Conservation (phyloP, 2,888 invertebrate genomes). For the Scaptomyza reducta region DNA sequence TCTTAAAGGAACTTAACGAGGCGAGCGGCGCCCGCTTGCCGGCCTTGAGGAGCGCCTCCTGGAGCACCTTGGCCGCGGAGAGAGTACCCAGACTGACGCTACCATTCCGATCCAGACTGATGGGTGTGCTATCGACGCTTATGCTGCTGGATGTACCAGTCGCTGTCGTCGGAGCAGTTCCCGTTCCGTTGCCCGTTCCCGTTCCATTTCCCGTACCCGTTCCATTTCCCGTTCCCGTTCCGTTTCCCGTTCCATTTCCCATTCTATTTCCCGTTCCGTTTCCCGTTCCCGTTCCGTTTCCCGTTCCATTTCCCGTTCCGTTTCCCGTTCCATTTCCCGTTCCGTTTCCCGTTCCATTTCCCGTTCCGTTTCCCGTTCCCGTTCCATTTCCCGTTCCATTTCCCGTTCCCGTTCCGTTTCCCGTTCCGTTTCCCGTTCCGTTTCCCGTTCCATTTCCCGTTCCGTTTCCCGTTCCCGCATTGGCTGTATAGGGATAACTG, state of each 20-base stretch:
- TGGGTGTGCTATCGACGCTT: slow-evolving; percentile 80
- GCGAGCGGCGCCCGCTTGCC: slow-evolving; percentile 89
- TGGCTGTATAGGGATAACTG: slow-evolving; percentile 72
- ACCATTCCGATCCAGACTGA: slow-evolving; percentile 77
- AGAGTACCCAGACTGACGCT: slow-evolving; percentile 78
- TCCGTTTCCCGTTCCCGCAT: slow-evolving; percentile 69
- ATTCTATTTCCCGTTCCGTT: slow-evolving; percentile 44
- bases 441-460: slow-evolving; percentile 60
- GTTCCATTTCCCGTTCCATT: too few relatives aligned
- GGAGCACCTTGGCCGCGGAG: slow-evolving; percentile 80
- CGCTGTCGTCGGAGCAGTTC: not conserved
- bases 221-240: slow-evolving; percentile 64
- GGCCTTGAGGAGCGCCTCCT: slow-evolving; percentile 76
- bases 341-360: slow-evolving; percentile 59
- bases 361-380: slow-evolving; percentile 66
- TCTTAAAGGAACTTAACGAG: slow-evolving; percentile 91
- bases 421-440: slow-evolving; percentile 50
- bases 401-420: slow-evolving; percentile 60
- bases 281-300: slow-evolving; percentile 71
- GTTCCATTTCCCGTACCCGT: slow-evolving; percentile 66
- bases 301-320: slow-evolving; percentile 46
- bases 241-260: slow-evolving; percentile 70
- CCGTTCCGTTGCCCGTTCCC: slow-evolving; percentile 63
- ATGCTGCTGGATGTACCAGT: slow-evolving; percentile 78
- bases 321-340: slow-evolving; percentile 60